Base-by-base conservation (phyloP, 64 coral and sea anemone genomes). In the Montipora efflorescens region DNA sequence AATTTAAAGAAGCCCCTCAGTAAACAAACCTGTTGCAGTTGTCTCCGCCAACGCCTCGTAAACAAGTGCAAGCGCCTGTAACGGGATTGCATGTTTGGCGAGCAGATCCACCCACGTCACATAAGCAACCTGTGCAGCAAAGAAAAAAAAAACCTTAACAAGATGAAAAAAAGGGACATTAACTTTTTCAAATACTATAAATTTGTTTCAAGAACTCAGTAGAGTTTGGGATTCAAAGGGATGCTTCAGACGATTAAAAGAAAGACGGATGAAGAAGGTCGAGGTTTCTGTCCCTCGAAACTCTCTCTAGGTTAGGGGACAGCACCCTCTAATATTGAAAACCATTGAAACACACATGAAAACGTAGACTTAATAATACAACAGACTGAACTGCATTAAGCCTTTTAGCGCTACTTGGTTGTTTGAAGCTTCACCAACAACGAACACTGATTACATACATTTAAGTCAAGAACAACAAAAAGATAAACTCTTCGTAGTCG, bases 11-110 rank as follows among this genome's bases (percentile, higher is more conserved):
- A 64, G 61, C 14, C 82, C 8, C 11, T 48, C 3, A 36, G 36
- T 36, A 36, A 64, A 75, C 87, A 9, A 28, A 99, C 98, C 98
- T 99, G 88, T 89, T 61, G 47, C 98, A 99, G 25, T 89, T 76
- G 12, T 57, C 72, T 16, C 98, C 98, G 12, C 48, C 92, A 25
- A 99, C 74, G 70, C 93, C 93, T 5, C 22, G 89, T 12, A 90
- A 74, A 78, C 98, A 99, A 67, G 89, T 77, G 71, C 98, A 99
- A 47, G 84, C 72, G 12, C 89, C 95, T 16, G 91, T 96, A 47
- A 87, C 57, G 8, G 46, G 44, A 53, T 99, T 93, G 87, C 98
- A 99, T 4, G 79, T 77, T 55, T 18, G 49, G 15, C 80, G 75
- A 19, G 75, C 85, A 52, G 95, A 95, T 12, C 92, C 95, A 12